Percentiles rank a stretch among this genome's conserved stretches.
These are phyloP conservation scores for Felis chaus DNA, from an alignment of 2,113 vertebrate species.

Conservation along the genomic window DNA sequence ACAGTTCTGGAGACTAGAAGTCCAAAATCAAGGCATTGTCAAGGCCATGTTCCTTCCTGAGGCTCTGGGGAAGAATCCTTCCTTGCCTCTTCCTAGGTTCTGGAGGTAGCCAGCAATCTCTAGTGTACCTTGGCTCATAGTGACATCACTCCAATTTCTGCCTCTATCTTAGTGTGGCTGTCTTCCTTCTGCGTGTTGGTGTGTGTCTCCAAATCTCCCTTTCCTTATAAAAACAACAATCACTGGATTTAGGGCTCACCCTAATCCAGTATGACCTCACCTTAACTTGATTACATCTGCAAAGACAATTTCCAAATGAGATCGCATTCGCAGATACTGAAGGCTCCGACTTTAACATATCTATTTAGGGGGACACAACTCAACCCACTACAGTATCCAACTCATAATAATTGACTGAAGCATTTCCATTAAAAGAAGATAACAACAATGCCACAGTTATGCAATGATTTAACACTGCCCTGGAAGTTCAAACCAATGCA, in stretches of 20 bases:
- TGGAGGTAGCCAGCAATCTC: neutral
- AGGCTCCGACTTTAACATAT: neutral
- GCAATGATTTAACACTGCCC: neutral
- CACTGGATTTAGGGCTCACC: neutral
- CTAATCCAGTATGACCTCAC: neutral
- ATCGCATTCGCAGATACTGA: neutral
- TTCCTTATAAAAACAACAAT: neutral
- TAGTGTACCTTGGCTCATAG: neutral
- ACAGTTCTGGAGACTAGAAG: neutral
- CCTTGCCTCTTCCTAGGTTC: neutral
- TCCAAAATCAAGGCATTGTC: neutral
- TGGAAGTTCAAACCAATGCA: neutral
- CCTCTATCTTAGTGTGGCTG: neutral
- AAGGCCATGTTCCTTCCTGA: neutral
- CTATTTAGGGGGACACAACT: neutral
- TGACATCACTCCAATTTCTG: neutral
- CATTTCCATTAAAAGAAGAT: neutral
- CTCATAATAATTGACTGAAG: neutral
- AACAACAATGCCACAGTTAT: neutral
- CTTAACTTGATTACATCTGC: neutral
- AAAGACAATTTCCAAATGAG: neutral
- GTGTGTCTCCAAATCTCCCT: neutral
- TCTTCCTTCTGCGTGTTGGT: neutral
- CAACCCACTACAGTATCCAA: neutral
- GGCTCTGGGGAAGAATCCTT: neutral